A percentile compares a stretch with the other conserved stretches of the same genome.
phyloP scores from a whole-genome alignment of 2,113 vertebrate species.

The Cyrtonyx montezumae region DNA sequence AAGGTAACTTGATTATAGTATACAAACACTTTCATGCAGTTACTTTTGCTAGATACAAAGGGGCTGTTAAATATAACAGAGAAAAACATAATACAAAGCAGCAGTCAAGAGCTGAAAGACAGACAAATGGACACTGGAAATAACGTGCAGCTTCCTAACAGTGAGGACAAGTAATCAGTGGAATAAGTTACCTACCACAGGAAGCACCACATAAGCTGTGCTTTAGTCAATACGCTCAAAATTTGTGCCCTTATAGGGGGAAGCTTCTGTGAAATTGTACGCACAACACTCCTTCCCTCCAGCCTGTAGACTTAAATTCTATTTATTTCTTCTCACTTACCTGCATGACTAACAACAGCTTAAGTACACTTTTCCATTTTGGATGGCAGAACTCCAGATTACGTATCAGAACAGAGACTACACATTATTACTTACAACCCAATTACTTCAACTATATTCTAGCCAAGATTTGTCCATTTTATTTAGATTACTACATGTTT shows the following conservation, averaged over 20 bases:
- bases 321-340: not conserved
- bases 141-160: not conserved
- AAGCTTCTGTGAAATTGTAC: not conserved
- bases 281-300: not conserved
- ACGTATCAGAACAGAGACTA: not conserved
- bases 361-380: rapidly evolving
- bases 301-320: not conserved
- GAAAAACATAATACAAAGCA: not conserved
- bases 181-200: not conserved
- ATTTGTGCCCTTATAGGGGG: not conserved
- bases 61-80: not conserved
- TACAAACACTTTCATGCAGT: not conserved
- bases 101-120: not conserved
- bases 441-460: not conserved
- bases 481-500: not conserved
- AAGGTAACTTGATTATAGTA: not conserved
- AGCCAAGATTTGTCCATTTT: not conserved
- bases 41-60: not conserved
- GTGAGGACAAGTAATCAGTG: not conserved
- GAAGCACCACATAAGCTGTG: not conserved
- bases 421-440: not conserved
- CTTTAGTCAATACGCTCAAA: not conserved
- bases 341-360: not conserved
- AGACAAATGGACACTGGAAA: not conserved
- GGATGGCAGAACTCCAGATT: not conserved